Base-by-base conservation (phyloP, 2,888 invertebrate genomes). In the Apodemia duryi region DNA sequence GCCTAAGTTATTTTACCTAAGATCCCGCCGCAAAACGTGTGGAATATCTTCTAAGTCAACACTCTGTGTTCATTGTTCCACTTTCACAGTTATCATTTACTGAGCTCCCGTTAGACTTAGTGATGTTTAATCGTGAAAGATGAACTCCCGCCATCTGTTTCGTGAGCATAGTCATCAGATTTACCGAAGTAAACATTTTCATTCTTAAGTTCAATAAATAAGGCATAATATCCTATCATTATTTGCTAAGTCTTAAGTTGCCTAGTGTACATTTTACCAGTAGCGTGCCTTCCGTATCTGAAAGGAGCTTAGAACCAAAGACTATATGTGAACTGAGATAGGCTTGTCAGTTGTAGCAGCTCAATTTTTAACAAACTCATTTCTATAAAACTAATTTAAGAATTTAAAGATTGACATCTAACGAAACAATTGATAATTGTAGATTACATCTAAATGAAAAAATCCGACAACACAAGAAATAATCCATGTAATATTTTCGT, bases 41-140 rank as follows among this genome's bases (percentile, higher is more conserved):
- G 41, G 10, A 41, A 41, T 41, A 41, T 10, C 41, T 41, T 41
- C 41, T 41, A 41, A 41, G 10, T 10, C 9, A 41, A 10, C 10
- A 41, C 10, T 46, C 13, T 13, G 4, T 13, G 46, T 46, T 46
- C 29, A 32, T 54, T 54, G 54, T 54, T 54, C 54, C 29, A 54
- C 54, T 29, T 54, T 54, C 63, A 66, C 65, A 62, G 62, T 67
- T 63, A 65, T 69, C 67, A 65, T 67, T 68, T 66, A 69, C 60
- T 64, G 51, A 54, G 74, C 78, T 77, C 73, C 82, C 78, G 82
- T 80, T 82, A 81, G 66, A 68, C 70, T 68, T 67, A 71, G 38
- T 76, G 81, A 81, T 82, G 75, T 75, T 75, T 77, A 80, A 82
- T 82, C 82, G 75, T 83, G 82, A 83, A 79, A 76, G 81, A 82